Percentiles rank a stretch among this genome's conserved stretches.
Conservation (phyloP, 2,888 invertebrate genomes). For the Pterostichus niger region DNA sequence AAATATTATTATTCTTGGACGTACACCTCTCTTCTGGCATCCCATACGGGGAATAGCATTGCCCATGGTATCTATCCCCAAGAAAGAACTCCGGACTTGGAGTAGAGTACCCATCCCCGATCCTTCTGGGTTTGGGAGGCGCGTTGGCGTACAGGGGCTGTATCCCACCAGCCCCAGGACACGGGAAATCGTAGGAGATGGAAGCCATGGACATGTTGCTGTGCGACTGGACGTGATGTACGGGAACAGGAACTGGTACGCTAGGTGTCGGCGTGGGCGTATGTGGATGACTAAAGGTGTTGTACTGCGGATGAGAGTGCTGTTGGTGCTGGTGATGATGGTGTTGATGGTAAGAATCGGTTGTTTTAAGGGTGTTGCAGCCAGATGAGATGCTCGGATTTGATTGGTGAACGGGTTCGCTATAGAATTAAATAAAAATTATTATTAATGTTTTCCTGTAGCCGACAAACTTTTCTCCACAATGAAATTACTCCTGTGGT, state of each 20-base stretch:
- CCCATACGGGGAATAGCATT: conserved; percentile 28
- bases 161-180: conserved; percentile 69
- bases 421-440: conserved; percentile 15
- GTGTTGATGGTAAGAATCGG: conserved; percentile 70
- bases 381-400: conserved; percentile 75
- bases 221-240: conserved; percentile 28
- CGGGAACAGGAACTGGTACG: conserved; percentile 2
- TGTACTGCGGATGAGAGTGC: conserved; percentile 79
- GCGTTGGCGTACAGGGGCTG: conserved; percentile 94
- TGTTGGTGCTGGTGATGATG: conserved; percentile 70
- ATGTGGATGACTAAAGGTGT: conserved; percentile 24
- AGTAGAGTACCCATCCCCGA: conserved; percentile 88
- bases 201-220: not conserved
- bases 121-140: conserved; percentile 91
- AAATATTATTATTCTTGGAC: conserved; percentile 45
- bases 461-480: too few relatives aligned
- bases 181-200: conserved; percentile 27
- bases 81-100: conserved; percentile 82
- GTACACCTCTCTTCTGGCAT: conserved; percentile 44
- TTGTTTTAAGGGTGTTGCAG: conserved; percentile 75
- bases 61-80: conserved; percentile 34
- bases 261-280: conserved; percentile 22
- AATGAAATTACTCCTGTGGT: too few relatives aligned
- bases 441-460: not conserved
- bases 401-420: conserved; percentile 73